Conservation (phyloP, 2,888 invertebrate genomes). For the Macrophya annulata region DNA sequence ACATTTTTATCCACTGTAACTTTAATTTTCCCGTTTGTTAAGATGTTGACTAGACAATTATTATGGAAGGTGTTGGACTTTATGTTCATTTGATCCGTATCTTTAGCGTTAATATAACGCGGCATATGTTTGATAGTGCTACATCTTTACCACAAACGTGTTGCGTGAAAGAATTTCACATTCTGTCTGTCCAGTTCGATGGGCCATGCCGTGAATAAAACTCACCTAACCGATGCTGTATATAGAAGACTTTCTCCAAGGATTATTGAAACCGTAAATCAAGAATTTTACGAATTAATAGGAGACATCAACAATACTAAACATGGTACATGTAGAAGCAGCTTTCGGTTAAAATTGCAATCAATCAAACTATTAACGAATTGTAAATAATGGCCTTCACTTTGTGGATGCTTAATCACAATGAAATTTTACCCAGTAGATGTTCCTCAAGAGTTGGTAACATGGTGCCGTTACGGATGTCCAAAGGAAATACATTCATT, state of each 20-base stretch:
- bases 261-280: slow-evolving; percentile 68
- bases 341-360: background rate
- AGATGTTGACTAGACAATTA: no score
- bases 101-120: background rate
- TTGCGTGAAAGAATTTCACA: background rate
- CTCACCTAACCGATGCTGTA: slow-evolving; percentile 68
- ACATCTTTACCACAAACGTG: slow-evolving; percentile 3
- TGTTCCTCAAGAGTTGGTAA: slow-evolving; percentile 69
- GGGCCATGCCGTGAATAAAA: slow-evolving; percentile 67
- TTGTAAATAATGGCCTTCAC: slow-evolving; percentile 27
- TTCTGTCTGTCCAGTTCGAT: slow-evolving; percentile 67
- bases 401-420: background rate
- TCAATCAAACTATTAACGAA: background rate
- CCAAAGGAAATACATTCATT: slow-evolving; percentile 70
- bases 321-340: slow-evolving; percentile 63
- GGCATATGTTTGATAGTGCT: background rate
- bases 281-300: slow-evolving; percentile 68
- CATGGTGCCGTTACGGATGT: slow-evolving; percentile 70
- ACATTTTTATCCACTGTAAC: no score
- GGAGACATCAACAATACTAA: slow-evolving; percentile 70
- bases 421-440: slow-evolving; percentile 60
- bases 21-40: no score
- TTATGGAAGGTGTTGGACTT: background rate
- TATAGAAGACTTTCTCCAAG: slow-evolving; percentile 65
- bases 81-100: background rate